Evolutionary conservation across 2,888 invertebrate species (phyloP).

Genomic region (Zygaena filipendulae): DNA sequence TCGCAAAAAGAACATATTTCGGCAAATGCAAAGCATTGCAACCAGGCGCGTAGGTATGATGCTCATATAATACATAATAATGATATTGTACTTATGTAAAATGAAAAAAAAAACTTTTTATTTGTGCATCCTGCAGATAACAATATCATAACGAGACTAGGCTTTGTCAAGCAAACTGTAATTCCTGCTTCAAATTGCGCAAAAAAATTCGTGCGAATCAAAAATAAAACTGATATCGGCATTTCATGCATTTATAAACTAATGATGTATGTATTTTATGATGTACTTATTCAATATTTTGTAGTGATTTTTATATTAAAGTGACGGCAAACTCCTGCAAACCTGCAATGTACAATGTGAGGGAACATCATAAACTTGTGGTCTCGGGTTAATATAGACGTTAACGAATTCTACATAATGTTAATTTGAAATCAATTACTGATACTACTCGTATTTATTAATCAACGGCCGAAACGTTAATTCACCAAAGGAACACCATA

Average conservation of each 20-base stretch:
- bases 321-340: slow-evolving; percentile 39
- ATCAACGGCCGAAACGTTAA: slow-evolving; percentile 47
- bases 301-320: slow-evolving; percentile 21
- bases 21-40: slow-evolving; percentile 64
- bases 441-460: slow-evolving; percentile 24
- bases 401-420: slow-evolving; percentile 52
- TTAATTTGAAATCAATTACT: slow-evolving; percentile 52
- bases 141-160: no score
- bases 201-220: slow-evolving; percentile 44
- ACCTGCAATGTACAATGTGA: slow-evolving; percentile 52
- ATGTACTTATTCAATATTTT: slow-evolving; percentile 14
- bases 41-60: slow-evolving; percentile 49
- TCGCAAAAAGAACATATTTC: no score
- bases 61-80: slow-evolving; percentile 20
- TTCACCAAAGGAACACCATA: slow-evolving; percentile 55
- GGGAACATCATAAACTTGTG: slow-evolving; percentile 49
- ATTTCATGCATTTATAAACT: no score
- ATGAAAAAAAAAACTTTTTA: slow-evolving; percentile 23
- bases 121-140: no score
- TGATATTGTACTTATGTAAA: slow-evolving; percentile 29
- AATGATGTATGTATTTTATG: no score
- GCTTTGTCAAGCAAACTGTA: no score
- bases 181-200: slow-evolving; percentile 28
- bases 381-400: slow-evolving; percentile 62
- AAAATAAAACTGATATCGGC: slow-evolving; percentile 26